Evolutionary conservation across 2,797 vertebrate genomes (phyloP).

Genomic region (Limosa lapponica): DNA sequence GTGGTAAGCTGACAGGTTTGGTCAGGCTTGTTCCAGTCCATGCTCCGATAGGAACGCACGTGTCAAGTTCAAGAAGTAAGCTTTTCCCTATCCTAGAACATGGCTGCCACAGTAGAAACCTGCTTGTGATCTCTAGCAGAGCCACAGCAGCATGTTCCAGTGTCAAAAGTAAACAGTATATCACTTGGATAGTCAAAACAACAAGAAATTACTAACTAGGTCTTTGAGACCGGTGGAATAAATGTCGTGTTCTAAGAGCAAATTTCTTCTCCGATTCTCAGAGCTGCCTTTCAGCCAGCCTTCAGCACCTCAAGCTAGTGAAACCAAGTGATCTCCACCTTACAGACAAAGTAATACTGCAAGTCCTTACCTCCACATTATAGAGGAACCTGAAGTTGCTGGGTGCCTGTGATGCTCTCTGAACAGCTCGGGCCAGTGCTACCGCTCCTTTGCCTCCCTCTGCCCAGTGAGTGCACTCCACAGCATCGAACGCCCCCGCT

Average conservation of each 20-base stretch:
- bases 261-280: not conserved
- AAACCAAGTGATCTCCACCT: not conserved
- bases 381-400: conserved; percentile 93
- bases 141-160: not conserved
- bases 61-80: not conserved
- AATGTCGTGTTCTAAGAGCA: not conserved
- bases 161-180: not conserved
- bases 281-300: not conserved
- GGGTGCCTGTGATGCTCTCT: conserved; percentile 85
- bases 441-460: conserved; percentile 91
- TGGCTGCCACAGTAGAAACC: not conserved
- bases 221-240: not conserved
- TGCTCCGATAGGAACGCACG: not conserved
- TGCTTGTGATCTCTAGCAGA: not conserved
- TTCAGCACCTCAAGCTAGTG: not conserved
- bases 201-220: not conserved
- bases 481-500: conserved; percentile 91
- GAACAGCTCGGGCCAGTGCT: conserved; percentile 88
- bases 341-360: not conserved
- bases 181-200: not conserved
- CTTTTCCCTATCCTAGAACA: not conserved
- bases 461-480: conserved; percentile 93
- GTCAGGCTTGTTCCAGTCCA: not conserved
- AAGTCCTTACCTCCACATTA: conserved; percentile 84
- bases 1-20: not conserved